Percentiles rank a stretch among this genome's conserved stretches.
phyloP scores from a whole-genome alignment of 1,140 invertebrate genomes.

The Liolophura sinensis region DNA sequence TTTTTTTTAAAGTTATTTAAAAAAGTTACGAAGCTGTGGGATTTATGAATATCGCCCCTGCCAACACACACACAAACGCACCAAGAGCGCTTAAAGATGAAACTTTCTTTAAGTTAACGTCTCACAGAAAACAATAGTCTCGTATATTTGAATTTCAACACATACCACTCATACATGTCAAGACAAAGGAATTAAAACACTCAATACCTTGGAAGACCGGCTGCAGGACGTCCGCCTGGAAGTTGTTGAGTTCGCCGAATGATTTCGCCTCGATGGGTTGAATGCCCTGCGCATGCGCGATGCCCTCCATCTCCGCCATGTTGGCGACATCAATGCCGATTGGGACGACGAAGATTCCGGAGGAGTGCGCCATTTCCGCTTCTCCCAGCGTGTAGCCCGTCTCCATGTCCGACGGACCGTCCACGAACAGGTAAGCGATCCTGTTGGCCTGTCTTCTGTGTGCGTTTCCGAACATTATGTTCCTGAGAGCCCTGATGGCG shows the following conservation, averaged over 20 bases:
- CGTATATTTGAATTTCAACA: too few species aligned
- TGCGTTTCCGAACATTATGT: conserved; percentile 32
- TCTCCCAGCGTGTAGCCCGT: conserved; percentile 34
- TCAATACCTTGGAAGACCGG: conserved; percentile 39
- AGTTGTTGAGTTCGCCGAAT: conserved; percentile 23
- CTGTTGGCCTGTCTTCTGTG: conserved; percentile 14
- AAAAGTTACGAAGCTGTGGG: too few species aligned
- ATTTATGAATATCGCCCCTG: too few species aligned
- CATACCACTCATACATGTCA: too few species aligned
- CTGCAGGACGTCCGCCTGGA: conserved; percentile 35
- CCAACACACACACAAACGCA: too few species aligned
- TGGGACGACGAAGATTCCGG: conserved; percentile 42
- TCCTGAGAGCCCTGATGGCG: conserved; percentile 35
- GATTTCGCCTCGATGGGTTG: conserved; percentile 31
- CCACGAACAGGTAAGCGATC: conserved; percentile 45
- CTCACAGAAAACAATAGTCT: too few species aligned
- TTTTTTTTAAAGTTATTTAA: too few species aligned
- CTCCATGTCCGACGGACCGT: conserved; percentile 40
- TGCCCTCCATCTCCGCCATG: conserved; percentile 37
- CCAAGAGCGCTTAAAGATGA: too few species aligned
- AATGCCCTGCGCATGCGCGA: conserved; percentile 38
- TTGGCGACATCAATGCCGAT: conserved; percentile 37
- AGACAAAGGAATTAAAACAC: too few species aligned
- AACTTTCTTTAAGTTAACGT: too few species aligned
- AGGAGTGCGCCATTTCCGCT: conserved; percentile 36